Conservation (phyloP, 2,797 vertebrate species). For the Valencia hispanica region DNA sequence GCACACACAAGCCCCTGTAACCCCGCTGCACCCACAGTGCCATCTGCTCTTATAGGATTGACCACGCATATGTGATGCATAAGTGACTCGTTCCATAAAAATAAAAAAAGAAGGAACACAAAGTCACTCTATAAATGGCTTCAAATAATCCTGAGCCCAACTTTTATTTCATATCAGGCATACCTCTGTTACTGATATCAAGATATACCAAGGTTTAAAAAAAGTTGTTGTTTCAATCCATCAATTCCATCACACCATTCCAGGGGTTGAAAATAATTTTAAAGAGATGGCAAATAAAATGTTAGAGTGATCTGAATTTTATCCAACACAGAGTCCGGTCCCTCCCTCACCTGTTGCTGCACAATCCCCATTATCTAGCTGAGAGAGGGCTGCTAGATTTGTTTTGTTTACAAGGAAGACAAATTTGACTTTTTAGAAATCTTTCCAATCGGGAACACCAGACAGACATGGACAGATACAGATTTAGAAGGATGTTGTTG, state of each 20-base stretch:
- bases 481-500: background rate
- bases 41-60: conserved; percentile 36
- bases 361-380: background rate
- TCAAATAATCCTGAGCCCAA: conserved; percentile 23
- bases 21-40: conserved; percentile 54
- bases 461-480: background rate
- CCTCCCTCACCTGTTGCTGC: background rate
- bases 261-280: background rate
- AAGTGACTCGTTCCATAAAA: conserved; percentile 11
- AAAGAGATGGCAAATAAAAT: background rate
- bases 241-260: background rate
- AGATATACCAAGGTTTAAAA: background rate
- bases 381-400: background rate
- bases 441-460: background rate
- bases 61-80: conserved; percentile 24
- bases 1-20: conserved; percentile 67
- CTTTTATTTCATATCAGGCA: conserved; percentile 23
- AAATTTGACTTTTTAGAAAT: background rate
- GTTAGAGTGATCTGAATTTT: background rate
- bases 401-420: background rate
- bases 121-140: background rate
- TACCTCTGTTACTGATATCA: background rate
- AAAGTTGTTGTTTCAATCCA: background rate
- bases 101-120: conserved; percentile 1
- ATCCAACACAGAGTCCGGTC: background rate